These are phyloP conservation scores for Sebastes nivosus DNA, from an alignment of 2,797 vertebrate genomes.

Conservation along the genomic window DNA sequence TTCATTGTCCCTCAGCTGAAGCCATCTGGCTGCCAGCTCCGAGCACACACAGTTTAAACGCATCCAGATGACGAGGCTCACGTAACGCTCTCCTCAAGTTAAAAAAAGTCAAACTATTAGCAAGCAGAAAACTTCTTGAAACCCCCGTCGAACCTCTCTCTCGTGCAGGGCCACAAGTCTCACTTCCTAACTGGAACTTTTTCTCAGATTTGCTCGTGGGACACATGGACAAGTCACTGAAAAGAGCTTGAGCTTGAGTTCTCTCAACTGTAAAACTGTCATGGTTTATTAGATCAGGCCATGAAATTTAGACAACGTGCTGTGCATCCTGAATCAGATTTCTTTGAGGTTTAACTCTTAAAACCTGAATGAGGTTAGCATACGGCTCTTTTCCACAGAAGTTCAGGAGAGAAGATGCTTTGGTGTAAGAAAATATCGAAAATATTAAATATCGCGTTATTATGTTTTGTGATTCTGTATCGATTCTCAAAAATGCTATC, in stretches of 20 bases:
- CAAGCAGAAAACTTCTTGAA: constrained; percentile 40
- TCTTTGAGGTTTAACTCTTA: constrained; percentile 3
- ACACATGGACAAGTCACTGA: neutral
- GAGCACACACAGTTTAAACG: constrained; percentile 60
- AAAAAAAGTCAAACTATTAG: constrained; percentile 45
- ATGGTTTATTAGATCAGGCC: constrained; percentile 13
- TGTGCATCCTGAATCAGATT: constrained; percentile 9
- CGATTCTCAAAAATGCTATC: too few relatives aligned
- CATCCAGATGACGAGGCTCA: constrained; percentile 72
- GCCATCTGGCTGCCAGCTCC: constrained; percentile 76
- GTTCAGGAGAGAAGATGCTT: neutral
- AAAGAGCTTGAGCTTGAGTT: neutral
- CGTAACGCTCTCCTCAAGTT: constrained; percentile 32
- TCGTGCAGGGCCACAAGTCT: constrained; percentile 3
- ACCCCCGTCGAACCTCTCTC: constrained; percentile 1
- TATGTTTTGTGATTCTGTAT: too few relatives aligned
- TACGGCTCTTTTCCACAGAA: neutral
- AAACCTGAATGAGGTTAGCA: constrained; percentile 12
- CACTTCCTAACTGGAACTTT: constrained; percentile 20
- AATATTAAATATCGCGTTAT: too few relatives aligned
- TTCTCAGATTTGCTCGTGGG: constrained; percentile 1
- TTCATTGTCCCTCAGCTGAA: constrained; percentile 64
- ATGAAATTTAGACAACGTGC: constrained; percentile 12
- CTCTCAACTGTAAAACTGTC: neutral
- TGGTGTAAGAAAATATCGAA: too few relatives aligned